Evolutionary conservation across 2,113 vertebrate genomes (phyloP).

Genomic region (Cyphomyrus discorhynchus): DNA sequence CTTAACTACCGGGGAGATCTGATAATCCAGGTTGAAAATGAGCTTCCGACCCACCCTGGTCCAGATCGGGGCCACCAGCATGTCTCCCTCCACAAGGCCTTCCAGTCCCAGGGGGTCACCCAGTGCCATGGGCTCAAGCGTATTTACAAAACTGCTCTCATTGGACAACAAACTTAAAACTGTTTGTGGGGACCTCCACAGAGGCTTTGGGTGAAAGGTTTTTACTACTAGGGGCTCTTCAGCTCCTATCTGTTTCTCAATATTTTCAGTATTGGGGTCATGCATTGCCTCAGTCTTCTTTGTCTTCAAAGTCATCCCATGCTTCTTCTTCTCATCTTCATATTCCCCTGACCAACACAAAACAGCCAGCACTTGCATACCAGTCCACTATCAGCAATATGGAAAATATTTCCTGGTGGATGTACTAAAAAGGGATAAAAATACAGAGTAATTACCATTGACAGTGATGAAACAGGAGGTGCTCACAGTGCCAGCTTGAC

Average conservation of each 20-base stretch:
- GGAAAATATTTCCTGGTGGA: neutral
- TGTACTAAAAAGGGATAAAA: neutral
- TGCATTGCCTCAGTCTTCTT: neutral
- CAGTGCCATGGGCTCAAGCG: neutral
- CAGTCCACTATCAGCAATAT: neutral
- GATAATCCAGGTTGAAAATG: neutral
- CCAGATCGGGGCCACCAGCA: neutral
- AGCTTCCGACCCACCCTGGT: conserved; percentile 13
- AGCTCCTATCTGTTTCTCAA: neutral
- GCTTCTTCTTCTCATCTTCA: neutral
- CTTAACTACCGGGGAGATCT: neutral
- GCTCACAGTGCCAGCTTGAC: conserved; percentile 82
- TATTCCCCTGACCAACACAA: neutral
- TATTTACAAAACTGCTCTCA: neutral
- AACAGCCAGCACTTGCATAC: neutral
- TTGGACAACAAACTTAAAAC: neutral
- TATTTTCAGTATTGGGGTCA: neutral
- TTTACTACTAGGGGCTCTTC: neutral
- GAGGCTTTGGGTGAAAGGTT: neutral
- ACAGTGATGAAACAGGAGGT: conserved; percentile 88
- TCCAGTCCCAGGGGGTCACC: neutral
- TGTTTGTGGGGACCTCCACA: conserved; percentile 9
- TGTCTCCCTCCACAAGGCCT: neutral
- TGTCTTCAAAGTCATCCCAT: conserved; percentile 1
- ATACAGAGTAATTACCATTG: conserved; percentile 56